These are phyloP conservation scores for Cremastobaeus sp. DNA, from an alignment of 2,888 invertebrate genomes.

Conservation along the genomic window DNA sequence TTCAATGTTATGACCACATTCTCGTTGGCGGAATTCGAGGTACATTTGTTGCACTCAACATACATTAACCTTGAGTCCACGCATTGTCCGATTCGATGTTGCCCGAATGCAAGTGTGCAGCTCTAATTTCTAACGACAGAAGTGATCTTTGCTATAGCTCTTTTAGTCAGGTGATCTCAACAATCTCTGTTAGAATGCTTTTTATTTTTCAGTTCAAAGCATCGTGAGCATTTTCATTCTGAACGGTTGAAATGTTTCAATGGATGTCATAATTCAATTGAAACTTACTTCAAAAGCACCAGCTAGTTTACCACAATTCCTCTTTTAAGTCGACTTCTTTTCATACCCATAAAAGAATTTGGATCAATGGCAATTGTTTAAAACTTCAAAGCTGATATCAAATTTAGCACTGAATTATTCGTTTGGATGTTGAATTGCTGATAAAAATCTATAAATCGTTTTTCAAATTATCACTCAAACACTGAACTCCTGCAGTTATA, in stretches of 20 bases:
- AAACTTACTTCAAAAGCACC: conserved; percentile 7
- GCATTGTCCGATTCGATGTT: neutral
- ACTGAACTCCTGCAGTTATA: neutral
- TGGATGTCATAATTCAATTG: too few relatives aligned
- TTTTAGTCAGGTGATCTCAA: neutral
- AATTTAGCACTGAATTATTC: too few relatives aligned
- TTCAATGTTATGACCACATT: conserved; percentile 47
- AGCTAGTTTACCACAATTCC: conserved; percentile 14
- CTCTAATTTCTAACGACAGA: neutral
- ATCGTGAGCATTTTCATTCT: too few relatives aligned
- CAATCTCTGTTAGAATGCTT: too few relatives aligned
- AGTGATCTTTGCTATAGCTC: neutral
- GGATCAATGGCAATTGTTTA: neutral
- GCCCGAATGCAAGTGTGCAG: neutral
- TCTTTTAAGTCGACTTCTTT: conserved; percentile 48
- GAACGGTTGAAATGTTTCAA: neutral
- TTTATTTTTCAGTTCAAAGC: too few relatives aligned
- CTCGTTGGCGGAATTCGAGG: conserved; percentile 39
- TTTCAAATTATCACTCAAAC: too few relatives aligned
- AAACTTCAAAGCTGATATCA: neutral
- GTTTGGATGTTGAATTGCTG: too few relatives aligned
- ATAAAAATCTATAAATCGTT: too few relatives aligned
- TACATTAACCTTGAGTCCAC: conserved; percentile 33
- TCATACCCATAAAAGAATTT: conserved; percentile 58
- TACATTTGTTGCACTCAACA: conserved; percentile 31